Evolutionary conservation across 2,888 invertebrate genomes (phyloP), one percentile per base, ranked within the genome.

Genomic region (Hesperia comma): DNA sequence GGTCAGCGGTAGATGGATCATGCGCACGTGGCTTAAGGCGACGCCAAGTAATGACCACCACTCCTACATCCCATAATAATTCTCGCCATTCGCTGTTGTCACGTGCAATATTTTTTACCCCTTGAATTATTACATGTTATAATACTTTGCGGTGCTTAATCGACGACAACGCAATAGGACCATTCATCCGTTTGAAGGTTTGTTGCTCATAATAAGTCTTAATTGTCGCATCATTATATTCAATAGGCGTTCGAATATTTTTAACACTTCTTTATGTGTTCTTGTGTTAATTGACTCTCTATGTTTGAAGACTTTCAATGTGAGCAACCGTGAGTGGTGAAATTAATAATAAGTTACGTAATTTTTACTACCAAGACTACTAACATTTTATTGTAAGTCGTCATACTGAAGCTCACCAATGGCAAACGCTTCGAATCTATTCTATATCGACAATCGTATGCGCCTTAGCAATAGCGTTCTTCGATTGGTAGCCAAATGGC

Each of bases 31-130:
- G 67, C 61, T 61, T 49, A 82, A 82, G 80, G 74, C 81, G 78
- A 81, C 81, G 76, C 74, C 77, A 73, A 77, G 72, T 79, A 80
- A 81, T 82, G 80, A 75, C 74, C 74, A 74, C 76, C 75, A 51
- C 51, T 51, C 51, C 51, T 14, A 51, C 51, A 26, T 51, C 51
- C 75, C 75, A 78, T 78, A 61, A 60, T 66, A 61, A 56, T 61
- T 41, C 61, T 56, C 33, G 14, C 58, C 37, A 58, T 63, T 63
- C 41, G 54, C 53, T 40, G 57, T 55, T 68, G 62, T 63, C 61
- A 62, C 62, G 62, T 62, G 61, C 55, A 58, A 53, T 19, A 68
- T 68, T 63, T 68, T 66, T 66, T 58, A 53, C 37, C 53, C 15
- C 17, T 33, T 61, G 67, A 67, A 67, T 37, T 67, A 67, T 67